Evolutionary conservation across 2,113 vertebrate species (phyloP).

Genomic region (Tragelaphus strepsiceros): DNA sequence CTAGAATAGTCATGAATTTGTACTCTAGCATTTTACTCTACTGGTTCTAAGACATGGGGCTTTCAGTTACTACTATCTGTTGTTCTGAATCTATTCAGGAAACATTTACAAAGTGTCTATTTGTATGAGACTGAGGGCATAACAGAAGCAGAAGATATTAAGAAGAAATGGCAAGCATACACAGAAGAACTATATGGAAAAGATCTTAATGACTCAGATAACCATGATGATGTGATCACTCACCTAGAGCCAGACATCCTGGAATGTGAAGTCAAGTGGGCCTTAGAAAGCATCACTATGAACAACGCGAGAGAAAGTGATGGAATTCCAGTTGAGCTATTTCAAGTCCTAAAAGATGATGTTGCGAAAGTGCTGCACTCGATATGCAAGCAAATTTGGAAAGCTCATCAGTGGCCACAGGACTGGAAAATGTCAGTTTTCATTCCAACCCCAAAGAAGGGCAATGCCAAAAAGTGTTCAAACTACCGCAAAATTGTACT

Average conservation of each 20-base stretch:
- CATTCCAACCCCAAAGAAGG: background rate
- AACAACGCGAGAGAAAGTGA: background rate
- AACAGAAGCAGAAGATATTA: background rate
- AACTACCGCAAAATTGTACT: background rate
- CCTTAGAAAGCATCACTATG: background rate
- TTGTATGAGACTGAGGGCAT: background rate
- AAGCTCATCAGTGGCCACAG: background rate
- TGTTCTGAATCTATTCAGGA: background rate
- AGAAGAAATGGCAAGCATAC: background rate
- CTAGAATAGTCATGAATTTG: background rate
- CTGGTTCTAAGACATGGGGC: background rate
- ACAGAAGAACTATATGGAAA: background rate
- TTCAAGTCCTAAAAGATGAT: background rate
- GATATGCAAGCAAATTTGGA: background rate
- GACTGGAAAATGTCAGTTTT: background rate
- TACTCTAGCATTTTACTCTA: background rate
- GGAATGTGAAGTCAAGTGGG: background rate
- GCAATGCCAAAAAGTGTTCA: background rate
- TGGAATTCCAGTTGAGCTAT: background rate
- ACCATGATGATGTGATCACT: background rate
- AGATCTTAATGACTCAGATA: background rate
- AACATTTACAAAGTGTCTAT: background rate
- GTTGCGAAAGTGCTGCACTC: background rate
- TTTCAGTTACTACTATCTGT: background rate
- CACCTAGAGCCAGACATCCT: background rate